Evolutionary conservation across 2,113 vertebrate genomes (phyloP).

Genomic region (Orthochromis malagaraziensis): DNA sequence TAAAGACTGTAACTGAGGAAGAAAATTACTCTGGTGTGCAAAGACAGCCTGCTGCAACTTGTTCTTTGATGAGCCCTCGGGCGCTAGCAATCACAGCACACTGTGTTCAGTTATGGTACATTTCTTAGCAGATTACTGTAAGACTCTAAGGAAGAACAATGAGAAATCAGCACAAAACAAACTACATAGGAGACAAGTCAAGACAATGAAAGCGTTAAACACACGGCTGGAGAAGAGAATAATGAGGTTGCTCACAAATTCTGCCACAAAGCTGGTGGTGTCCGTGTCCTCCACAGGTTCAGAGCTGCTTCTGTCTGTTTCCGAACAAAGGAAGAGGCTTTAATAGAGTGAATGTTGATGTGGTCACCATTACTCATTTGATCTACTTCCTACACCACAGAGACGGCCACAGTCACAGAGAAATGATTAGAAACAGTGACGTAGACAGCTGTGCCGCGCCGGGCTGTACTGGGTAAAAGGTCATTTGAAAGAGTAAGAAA

Average conservation of each 20-base stretch:
- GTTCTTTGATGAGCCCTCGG: conserved; percentile 17
- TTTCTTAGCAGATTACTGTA: conserved; percentile 30
- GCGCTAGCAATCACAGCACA: conserved; percentile 12
- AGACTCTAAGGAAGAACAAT: not conserved
- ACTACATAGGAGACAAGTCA: not conserved
- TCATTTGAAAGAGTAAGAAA: not conserved
- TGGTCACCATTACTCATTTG: not conserved
- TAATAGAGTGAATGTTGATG: not conserved
- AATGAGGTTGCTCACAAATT: conserved; percentile 69
- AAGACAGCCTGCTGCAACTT: conserved; percentile 47
- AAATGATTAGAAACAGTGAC: not conserved
- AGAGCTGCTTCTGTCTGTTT: conserved; percentile 72
- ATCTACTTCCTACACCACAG: not conserved
- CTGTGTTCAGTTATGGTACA: conserved; percentile 14
- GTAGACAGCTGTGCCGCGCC: accelerated
- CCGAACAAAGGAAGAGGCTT: not conserved
- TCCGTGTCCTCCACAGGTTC: conserved; percentile 94
- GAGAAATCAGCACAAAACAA: not conserved
- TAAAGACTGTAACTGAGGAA: not conserved
- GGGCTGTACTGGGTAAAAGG: not conserved
- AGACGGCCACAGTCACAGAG: not conserved
- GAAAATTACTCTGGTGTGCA: conserved; percentile 1
- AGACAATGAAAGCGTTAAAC: not conserved
- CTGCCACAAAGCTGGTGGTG: conserved; percentile 84
- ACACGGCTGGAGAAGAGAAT: not conserved